A percentile compares a stretch with the other conserved stretches of the same genome.
Evolutionary conservation across 2,113 vertebrate species (phyloP).

Genomic region (Tiliqua scincoides): DNA sequence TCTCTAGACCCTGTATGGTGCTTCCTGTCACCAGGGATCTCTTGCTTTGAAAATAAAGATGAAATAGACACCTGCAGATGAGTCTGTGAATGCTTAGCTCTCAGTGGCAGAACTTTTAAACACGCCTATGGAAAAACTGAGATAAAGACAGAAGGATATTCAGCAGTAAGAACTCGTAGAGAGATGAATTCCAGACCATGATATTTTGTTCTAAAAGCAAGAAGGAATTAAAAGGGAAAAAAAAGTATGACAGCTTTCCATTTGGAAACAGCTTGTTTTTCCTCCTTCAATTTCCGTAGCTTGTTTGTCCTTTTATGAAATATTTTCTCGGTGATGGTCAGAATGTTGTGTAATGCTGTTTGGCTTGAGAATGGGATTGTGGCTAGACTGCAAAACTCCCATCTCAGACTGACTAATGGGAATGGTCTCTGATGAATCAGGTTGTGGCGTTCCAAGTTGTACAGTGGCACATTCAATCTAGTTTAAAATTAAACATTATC

Average conservation of each 20-base stretch:
- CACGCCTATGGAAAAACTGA: neutral
- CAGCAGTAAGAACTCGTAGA: constrained; percentile 1
- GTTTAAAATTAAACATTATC: constrained; percentile 1
- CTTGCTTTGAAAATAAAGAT: constrained; percentile 57
- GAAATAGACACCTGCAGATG: constrained; percentile 52
- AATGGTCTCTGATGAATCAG: constrained; percentile 3
- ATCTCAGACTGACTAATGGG: constrained; percentile 9
- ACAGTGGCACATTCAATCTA: constrained; percentile 20
- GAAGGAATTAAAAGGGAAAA: neutral
- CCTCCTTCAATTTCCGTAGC: constrained; percentile 5
- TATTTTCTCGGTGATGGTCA: constrained; percentile 17
- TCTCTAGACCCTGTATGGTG: constrained; percentile 22
- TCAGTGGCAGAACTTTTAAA: constrained; percentile 19
- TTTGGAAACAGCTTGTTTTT: constrained; percentile 19
- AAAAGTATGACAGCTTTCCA: neutral
- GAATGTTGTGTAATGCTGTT: constrained; percentile 22
- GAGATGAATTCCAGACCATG: constrained; percentile 6
- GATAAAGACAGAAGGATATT: neutral
- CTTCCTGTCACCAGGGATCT: constrained; percentile 45
- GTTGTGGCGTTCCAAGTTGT: neutral
- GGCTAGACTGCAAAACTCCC: constrained; percentile 24
- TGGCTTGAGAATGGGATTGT: constrained; percentile 22
- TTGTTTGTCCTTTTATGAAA: constrained; percentile 12
- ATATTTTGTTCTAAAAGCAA: constrained; percentile 20
- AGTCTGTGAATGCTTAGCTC: neutral